A percentile compares a stretch with the other conserved stretches of the same genome.
Conservation (phyloP, 2,888 invertebrate genomes). For the Neoitamus cyanurus region DNA sequence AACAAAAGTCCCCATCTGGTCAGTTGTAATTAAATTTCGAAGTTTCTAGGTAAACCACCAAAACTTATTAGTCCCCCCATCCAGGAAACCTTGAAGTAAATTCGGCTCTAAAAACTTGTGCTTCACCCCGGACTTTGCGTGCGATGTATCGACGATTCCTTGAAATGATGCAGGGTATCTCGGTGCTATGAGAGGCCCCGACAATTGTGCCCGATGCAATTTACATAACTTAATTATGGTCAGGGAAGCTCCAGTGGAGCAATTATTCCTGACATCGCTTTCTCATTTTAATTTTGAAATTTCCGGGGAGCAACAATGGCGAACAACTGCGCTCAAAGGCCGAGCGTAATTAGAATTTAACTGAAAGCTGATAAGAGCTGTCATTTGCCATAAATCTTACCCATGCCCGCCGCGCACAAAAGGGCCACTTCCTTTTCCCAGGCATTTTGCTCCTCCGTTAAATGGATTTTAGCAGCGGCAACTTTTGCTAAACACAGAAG, state of each 20-base stretch:
- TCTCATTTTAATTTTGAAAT: slow-evolving; percentile 44
- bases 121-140: background rate
- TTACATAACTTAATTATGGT: slow-evolving; percentile 45
- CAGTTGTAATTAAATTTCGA: background rate
- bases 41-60: no score
- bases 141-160: background rate
- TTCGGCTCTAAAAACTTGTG: background rate
- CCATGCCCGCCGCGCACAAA: slow-evolving; percentile 22
- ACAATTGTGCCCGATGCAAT: slow-evolving; percentile 17
- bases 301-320: slow-evolving; percentile 26
- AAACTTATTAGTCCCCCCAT: no score
- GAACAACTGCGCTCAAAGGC: slow-evolving; percentile 26
- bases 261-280: slow-evolving; percentile 45
- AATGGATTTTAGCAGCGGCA: slow-evolving; percentile 40
- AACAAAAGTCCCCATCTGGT: background rate
- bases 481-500: slow-evolving; percentile 10
- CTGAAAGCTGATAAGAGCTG: slow-evolving; percentile 46
- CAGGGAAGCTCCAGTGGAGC: slow-evolving; percentile 1
- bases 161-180: background rate
- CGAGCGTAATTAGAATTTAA: slow-evolving; percentile 45
- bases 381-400: slow-evolving; percentile 45
- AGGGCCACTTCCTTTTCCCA: background rate
- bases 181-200: background rate
- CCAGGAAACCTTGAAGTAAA: no score
- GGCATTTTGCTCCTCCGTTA: background rate